phyloP scores from a whole-genome alignment of 2,888 invertebrate species.

The Frankliniella fusca region DNA sequence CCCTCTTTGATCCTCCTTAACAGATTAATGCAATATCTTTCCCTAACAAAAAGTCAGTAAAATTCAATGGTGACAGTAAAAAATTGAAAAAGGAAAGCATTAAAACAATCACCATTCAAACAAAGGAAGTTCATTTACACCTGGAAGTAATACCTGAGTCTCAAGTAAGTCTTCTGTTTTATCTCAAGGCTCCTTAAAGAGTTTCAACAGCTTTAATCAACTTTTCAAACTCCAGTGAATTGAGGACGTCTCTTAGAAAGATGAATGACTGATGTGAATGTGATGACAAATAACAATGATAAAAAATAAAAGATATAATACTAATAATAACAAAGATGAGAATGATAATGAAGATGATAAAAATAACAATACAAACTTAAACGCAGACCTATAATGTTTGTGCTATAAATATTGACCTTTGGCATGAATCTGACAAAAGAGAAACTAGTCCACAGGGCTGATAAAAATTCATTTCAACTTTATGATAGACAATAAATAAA shows the following conservation, averaged over 20 bases:
- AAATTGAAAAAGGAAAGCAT: slow-evolving; percentile 18
- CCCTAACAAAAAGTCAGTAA: slow-evolving; percentile 22
- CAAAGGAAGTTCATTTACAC: slow-evolving; percentile 12
- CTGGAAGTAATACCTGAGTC: slow-evolving; percentile 19
- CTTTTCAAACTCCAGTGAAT: slow-evolving; percentile 10
- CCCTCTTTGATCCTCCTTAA: background rate
- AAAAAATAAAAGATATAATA: slow-evolving; percentile 27
- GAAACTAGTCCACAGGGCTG: slow-evolving; percentile 24
- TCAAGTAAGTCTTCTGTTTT: slow-evolving; percentile 24
- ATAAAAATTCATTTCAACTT: slow-evolving; percentile 24
- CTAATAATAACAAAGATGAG: slow-evolving; percentile 26
- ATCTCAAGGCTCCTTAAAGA: slow-evolving; percentile 10
- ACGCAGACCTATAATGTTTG: slow-evolving; percentile 26
- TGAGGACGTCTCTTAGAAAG: slow-evolving; percentile 23
- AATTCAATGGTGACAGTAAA: slow-evolving; percentile 25
- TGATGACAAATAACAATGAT: slow-evolving; percentile 26
- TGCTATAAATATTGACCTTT: slow-evolving; percentile 26
- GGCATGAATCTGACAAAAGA: slow-evolving; percentile 26
- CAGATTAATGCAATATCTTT: slow-evolving; percentile 13
- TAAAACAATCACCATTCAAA: slow-evolving; percentile 16
- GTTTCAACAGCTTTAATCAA: background rate
- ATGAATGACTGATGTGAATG: slow-evolving; percentile 25
- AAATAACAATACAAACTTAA: slow-evolving; percentile 27
- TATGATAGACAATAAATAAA: slow-evolving; percentile 27
- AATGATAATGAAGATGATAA: slow-evolving; percentile 27